Base-by-base conservation (phyloP, 2,888 invertebrate genomes). In the Cheilosia vernalis region DNA sequence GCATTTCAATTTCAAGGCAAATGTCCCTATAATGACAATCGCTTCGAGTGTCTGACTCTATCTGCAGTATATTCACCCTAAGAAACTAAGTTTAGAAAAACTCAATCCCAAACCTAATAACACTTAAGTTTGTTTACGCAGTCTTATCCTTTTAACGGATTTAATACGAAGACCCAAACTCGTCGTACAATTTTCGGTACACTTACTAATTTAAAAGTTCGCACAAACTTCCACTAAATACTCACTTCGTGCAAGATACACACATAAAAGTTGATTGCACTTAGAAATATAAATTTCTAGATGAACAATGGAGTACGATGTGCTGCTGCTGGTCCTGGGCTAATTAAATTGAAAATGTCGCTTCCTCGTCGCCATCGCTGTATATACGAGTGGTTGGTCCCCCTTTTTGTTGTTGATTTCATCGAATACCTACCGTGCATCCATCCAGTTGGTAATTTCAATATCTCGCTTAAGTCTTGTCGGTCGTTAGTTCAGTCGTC, bases 321-420 rank as follows among this genome's bases (percentile, higher is more conserved):
- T 61, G 72, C 64, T 72, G 63, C 33, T 58, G n/a, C 27, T 78
- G 78, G 63, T 78, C 72, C 63, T 64, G 56, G 47, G 79, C 58
- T 79, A 79, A 79, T 79, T 79, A 79, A 79, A 72, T 64, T 79
- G 64, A 66, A 79, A 79, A 72, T 79, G 79, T 79, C 64, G 37
- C 78, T 70, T 78, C 63, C 63, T 63, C 24, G 51, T 72, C 33
- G 51, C 64, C 42, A 47, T 74, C 13, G 73, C 27, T 15, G 21
- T 24, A 15, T 17, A 15, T 27, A n/a, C n/a, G 30, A 30, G 30
- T 27, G 37, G 37, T 37, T 37, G 37, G 42, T 56, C 21, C 24
- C n/a, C 19, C 9, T 53, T 37, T 15, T 40, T 55, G 53, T 60
- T 53, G 67, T 67, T 63, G 40, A n/a, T 49, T 66, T 49, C 40